These are phyloP conservation scores for Oreochromis grahami DNA, from an alignment of 2,797 vertebrate genomes.

Conservation along the genomic window DNA sequence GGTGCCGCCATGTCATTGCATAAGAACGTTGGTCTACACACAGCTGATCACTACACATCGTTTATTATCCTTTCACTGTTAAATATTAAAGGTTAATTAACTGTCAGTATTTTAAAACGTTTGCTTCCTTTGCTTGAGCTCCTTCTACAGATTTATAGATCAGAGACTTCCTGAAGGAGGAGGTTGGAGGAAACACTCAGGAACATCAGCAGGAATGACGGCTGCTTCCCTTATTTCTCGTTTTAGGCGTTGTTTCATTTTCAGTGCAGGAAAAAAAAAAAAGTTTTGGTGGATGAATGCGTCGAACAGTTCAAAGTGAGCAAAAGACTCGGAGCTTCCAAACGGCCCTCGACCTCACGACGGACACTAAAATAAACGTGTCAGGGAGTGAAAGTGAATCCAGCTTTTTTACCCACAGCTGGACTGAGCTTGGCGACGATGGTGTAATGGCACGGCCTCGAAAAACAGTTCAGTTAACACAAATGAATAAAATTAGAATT, in stretches of 20 bases:
- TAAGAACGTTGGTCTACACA: neutral
- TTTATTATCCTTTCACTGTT: neutral
- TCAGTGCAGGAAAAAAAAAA: rapidly evolving
- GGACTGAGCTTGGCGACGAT: neutral
- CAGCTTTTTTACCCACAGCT: neutral
- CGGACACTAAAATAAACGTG: neutral
- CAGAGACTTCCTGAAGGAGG: neutral
- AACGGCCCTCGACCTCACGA: rapidly evolving
- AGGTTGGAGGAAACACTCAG: neutral
- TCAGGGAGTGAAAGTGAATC: neutral
- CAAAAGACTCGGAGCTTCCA: neutral
- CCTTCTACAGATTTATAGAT: neutral
- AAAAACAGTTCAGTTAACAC: neutral
- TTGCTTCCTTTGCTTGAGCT: neutral
- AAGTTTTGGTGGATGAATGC: rapidly evolving
- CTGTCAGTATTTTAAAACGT: neutral
- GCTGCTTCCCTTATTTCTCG: neutral
- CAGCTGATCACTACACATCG: neutral
- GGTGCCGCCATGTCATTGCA: neutral
- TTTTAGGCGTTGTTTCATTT: rapidly evolving
- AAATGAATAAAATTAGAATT: neutral
- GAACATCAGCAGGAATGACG: neutral
- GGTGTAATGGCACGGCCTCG: neutral
- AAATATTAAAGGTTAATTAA: neutral
- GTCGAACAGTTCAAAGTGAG: neutral